These are phyloP conservation scores for Catharus fuscescens DNA, from an alignment of 2,113 vertebrate species.

Conservation along the genomic window DNA sequence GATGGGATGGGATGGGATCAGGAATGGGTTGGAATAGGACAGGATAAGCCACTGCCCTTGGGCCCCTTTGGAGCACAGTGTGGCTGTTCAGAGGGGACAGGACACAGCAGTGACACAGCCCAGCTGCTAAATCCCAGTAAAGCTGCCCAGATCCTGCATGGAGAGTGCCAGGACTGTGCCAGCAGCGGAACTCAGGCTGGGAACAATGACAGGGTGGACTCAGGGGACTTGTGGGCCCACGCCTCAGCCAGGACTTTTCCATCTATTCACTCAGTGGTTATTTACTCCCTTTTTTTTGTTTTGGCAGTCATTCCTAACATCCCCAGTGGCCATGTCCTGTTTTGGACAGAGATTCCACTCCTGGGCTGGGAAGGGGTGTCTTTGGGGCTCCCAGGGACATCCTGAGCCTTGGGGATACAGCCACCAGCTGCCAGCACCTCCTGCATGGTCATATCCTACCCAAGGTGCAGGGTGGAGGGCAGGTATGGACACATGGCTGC, in stretches of 20 bases:
- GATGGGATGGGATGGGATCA: no score
- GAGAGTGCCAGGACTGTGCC: rapidly evolving
- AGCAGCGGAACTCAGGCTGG: neutral
- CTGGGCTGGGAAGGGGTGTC: neutral
- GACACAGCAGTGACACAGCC: neutral
- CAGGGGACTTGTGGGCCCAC: rapidly evolving
- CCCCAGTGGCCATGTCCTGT: neutral
- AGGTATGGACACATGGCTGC: neutral
- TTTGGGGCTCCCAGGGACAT: neutral
- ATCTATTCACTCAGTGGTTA: neutral
- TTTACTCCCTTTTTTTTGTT: neutral
- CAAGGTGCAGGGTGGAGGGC: neutral
- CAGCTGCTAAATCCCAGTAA: neutral
- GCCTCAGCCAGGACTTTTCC: neutral
- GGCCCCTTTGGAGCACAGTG: neutral
- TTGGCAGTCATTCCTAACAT: neutral
- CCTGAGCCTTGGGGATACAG: rapidly evolving
- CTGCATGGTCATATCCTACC: rapidly evolving
- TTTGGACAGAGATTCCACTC: rapidly evolving
- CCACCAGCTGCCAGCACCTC: neutral
- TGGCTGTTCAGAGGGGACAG: neutral
- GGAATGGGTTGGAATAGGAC: neutral
- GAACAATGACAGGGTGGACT: neutral
- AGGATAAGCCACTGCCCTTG: neutral
- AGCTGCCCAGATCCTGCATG: rapidly evolving